These are phyloP conservation scores for Lipotes vexillifer DNA, from an alignment of 2,113 vertebrate genomes.

Conservation along the genomic window DNA sequence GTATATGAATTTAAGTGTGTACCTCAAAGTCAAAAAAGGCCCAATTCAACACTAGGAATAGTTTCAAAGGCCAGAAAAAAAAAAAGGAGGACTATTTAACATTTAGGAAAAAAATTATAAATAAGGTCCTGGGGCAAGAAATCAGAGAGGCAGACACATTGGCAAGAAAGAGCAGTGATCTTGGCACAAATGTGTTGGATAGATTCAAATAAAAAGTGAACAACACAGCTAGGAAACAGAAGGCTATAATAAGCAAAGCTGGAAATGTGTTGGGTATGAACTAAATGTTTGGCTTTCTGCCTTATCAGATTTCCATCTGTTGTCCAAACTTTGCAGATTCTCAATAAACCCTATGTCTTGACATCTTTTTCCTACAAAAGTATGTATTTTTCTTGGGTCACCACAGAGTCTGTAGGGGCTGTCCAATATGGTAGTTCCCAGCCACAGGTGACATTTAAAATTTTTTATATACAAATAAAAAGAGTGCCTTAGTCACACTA, in stretches of 20 bases:
- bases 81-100: neutral
- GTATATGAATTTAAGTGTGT: neutral
- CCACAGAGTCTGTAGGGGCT: neutral
- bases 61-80: neutral
- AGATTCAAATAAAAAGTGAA: slow-evolving; percentile 9
- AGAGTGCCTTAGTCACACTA: neutral
- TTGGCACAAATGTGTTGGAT: slow-evolving; percentile 8
- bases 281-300: slow-evolving; percentile 50
- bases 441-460: neutral
- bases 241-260: slow-evolving; percentile 38
- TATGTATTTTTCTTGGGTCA: neutral
- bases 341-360: neutral
- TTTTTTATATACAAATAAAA: neutral
- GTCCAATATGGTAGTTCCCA: neutral
- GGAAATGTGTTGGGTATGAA: neutral
- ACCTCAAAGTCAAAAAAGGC: neutral
- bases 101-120: neutral
- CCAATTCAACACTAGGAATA: neutral
- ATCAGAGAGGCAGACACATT: neutral
- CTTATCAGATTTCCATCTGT: slow-evolving; percentile 45
- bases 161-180: slow-evolving; percentile 8
- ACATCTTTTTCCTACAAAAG: neutral
- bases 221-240: slow-evolving; percentile 34
- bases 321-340: slow-evolving; percentile 19
- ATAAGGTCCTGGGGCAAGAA: neutral